Base-by-base conservation (phyloP, 1,140 invertebrate species). In the Scaptodrosophila lebanonensis region DNA sequence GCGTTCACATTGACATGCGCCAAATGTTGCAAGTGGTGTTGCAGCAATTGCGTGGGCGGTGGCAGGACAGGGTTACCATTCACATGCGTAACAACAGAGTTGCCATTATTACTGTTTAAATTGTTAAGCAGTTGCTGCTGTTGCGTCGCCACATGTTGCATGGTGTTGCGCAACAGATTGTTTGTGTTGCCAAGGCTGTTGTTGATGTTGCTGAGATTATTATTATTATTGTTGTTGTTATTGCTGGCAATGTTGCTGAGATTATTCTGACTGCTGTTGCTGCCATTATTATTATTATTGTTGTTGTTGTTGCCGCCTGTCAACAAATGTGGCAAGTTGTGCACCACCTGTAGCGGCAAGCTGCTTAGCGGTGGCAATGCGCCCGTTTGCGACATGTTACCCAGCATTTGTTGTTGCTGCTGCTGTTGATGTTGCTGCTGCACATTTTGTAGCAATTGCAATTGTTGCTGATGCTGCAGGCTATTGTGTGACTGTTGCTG, bases 1-100 rank as follows among this genome's bases (percentile, higher is more conserved):
- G 73, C 73, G 50, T 83, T 85, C 25, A 83, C 79, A 72, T 86
- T 86, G 16, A 83, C 83, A 66, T 86, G 84, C 5, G 84, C 83
- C 64, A 86, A 62, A 72, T 86, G 84, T 50, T 86, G 84, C 69
- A 86, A 51, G 30, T 84, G 84, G 77, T 86, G 84, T 52, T 86
- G 84, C 77, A 86, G 61, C 66, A 86, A 42, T 52, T 86, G 84
- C 39, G 72, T 84, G 45, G 76, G 71, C 15, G 84, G 82, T 15
- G 84, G 84, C 67, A 86, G 33, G 7, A 44, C 27, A 2, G 59
- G 67, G 52, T 60, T 73, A 13, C 66, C 64, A 39, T 22, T 22
- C 9, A 82, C 68, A 62, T 68, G 54, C 27, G 38, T 38, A 4
- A 32, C 44, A 13, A 15, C 36, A 38, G 33, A 52, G 32, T 66